Conservation (phyloP, 2,888 invertebrate species). For the Julus scanicus region DNA sequence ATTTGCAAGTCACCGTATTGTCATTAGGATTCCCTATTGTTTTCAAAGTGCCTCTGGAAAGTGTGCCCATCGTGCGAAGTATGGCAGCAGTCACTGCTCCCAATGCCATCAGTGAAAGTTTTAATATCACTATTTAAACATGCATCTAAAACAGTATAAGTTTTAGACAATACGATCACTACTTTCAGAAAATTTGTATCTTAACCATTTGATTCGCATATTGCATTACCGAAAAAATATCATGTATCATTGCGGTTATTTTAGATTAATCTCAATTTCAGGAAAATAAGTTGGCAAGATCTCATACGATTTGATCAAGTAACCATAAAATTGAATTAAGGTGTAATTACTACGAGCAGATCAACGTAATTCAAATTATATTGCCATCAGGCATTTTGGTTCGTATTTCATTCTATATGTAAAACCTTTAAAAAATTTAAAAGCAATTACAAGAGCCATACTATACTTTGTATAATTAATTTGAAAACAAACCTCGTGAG, state of each 20-base stretch:
- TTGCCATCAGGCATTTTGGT: background rate
- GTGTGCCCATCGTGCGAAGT: background rate
- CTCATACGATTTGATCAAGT: background rate
- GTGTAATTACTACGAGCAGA: background rate
- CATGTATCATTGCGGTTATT: slow-evolving; percentile 25
- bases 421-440: background rate
- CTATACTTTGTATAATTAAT: background rate
- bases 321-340: slow-evolving; percentile 9
- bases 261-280: background rate
- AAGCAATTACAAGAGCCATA: background rate
- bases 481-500: background rate
- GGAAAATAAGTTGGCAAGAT: background rate
- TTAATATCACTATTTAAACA: background rate
- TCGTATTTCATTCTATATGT: background rate
- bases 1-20: background rate
- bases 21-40: background rate
- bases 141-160: background rate
- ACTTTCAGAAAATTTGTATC: slow-evolving; percentile 3
- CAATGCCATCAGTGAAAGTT: background rate
- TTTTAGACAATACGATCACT: background rate
- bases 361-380: background rate
- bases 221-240: no score
- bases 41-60: background rate
- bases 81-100: background rate
- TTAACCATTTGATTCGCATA: background rate